These are phyloP conservation scores for Diplolepis rosae DNA, from an alignment of 2,888 invertebrate species.

Conservation along the genomic window DNA sequence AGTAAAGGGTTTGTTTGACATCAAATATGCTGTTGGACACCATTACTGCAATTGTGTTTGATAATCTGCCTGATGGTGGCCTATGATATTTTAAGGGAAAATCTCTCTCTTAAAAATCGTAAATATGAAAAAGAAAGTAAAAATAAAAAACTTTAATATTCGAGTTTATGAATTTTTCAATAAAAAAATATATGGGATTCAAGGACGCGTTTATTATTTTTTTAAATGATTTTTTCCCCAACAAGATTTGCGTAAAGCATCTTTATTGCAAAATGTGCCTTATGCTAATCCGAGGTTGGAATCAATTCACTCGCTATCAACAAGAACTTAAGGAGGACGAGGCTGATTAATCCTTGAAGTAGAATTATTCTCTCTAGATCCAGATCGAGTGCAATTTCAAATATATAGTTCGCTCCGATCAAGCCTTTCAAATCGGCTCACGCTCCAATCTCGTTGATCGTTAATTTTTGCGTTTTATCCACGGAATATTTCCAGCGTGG, in stretches of 20 bases:
- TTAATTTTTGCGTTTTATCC: constrained; percentile 23
- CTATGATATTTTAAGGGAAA: constrained; percentile 19
- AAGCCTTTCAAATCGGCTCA: constrained; percentile 45
- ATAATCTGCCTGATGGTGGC: constrained; percentile 14
- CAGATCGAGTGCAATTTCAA: constrained; percentile 53
- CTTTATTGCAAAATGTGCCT: constrained; percentile 28
- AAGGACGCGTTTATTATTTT: background rate
- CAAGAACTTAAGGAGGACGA: constrained; percentile 52
- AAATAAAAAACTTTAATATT: background rate
- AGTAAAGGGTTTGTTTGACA: constrained; percentile 21
- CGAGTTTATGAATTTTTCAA: background rate
- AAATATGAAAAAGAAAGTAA: background rate
- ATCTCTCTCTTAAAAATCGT: too few species aligned
- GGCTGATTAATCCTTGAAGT: constrained; percentile 63
- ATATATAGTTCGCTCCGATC: constrained; percentile 44
- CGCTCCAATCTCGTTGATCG: constrained; percentile 36
- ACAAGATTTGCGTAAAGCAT: constrained; percentile 19
- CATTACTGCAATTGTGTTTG: constrained; percentile 20
- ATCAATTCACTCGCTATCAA: constrained; percentile 41
- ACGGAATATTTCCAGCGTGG: background rate
- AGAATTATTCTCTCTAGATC: constrained; percentile 60
- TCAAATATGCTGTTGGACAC: constrained; percentile 14
- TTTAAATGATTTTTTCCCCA: constrained; percentile 7
- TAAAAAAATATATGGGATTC: background rate
- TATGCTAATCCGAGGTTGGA: constrained; percentile 25